Evolutionary conservation across 2,113 vertebrate genomes (phyloP).

Genomic region (Steatornis caripensis): DNA sequence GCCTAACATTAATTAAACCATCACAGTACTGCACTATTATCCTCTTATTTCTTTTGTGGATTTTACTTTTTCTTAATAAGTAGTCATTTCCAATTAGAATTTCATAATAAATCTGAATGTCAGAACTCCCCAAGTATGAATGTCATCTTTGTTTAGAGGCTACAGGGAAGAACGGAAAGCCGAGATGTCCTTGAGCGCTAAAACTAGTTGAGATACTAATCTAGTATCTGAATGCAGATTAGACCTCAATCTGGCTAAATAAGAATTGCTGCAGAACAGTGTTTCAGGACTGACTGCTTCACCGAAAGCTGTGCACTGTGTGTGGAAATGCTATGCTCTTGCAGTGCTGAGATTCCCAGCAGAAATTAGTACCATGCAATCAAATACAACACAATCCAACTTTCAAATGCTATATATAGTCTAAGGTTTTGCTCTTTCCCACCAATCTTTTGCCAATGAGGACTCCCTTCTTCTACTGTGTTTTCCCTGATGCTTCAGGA

Average conservation of each 20-base stretch:
- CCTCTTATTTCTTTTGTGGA: conserved; percentile 59
- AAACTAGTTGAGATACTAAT: neutral
- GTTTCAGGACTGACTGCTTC: neutral
- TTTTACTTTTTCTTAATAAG: conserved; percentile 69
- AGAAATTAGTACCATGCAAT: neutral
- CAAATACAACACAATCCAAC: neutral
- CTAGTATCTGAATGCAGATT: neutral
- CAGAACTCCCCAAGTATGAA: conserved; percentile 47
- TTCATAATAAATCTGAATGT: conserved; percentile 71
- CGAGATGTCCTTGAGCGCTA: neutral
- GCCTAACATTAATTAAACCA: conserved; percentile 73
- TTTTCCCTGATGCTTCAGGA: neutral
- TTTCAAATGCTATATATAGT: neutral
- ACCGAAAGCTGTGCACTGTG: fast-evolving
- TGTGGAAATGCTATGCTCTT: neutral
- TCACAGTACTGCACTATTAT: conserved; percentile 1
- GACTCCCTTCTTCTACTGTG: neutral
- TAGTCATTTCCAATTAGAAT: conserved; percentile 58
- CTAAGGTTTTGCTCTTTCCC: neutral
- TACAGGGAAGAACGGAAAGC: neutral
- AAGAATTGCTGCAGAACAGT: neutral
- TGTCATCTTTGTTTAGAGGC: conserved; percentile 47
- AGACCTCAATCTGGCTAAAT: neutral
- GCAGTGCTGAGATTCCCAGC: neutral
- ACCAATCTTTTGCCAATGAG: neutral